A percentile compares a stretch with the other conserved stretches of the same genome.
Conservation (phyloP, 2,888 invertebrate genomes). For the Carpatolechia fugitivella region DNA sequence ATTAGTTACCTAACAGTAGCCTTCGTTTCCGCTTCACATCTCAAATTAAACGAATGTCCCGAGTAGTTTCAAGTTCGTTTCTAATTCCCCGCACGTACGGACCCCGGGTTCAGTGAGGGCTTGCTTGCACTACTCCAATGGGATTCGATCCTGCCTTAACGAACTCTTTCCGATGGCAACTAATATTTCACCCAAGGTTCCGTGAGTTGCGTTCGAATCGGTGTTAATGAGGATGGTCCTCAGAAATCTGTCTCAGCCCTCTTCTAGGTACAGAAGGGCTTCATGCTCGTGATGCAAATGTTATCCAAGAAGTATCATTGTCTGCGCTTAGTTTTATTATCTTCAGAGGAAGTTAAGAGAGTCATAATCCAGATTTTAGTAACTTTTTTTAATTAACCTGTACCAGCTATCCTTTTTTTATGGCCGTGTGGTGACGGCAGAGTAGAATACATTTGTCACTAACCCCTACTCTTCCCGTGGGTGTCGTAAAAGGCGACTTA, state of each 20-base stretch:
- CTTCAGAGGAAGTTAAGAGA: no score
- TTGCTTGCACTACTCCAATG: conserved; percentile 34
- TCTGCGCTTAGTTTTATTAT: no score
- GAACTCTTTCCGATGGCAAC: conserved; percentile 38
- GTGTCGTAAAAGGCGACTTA: no score
- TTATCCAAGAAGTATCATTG: no score
- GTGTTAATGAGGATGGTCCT: conserved; percentile 31
- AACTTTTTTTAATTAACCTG: no score
- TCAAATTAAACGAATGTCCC: conserved; percentile 11
- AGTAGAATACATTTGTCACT: no score
- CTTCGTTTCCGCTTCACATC: neutral
- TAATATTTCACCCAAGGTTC: conserved; percentile 37
- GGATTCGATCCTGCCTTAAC: conserved; percentile 48
- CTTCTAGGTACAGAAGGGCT: no score
- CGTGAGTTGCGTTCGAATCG: conserved; percentile 45
- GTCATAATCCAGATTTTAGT: no score
- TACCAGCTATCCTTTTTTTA: no score
- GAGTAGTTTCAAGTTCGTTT: neutral
- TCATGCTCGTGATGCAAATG: no score
- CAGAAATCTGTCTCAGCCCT: neutral
- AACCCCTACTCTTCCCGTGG: no score
- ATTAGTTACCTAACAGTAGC: neutral
- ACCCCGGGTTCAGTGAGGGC: conserved; percentile 25
- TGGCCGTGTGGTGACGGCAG: no score
- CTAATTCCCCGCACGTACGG: conserved; percentile 25